Evolutionary conservation across 2,113 vertebrate species (phyloP).

Genomic region (Cyprinus carpio): DNA sequence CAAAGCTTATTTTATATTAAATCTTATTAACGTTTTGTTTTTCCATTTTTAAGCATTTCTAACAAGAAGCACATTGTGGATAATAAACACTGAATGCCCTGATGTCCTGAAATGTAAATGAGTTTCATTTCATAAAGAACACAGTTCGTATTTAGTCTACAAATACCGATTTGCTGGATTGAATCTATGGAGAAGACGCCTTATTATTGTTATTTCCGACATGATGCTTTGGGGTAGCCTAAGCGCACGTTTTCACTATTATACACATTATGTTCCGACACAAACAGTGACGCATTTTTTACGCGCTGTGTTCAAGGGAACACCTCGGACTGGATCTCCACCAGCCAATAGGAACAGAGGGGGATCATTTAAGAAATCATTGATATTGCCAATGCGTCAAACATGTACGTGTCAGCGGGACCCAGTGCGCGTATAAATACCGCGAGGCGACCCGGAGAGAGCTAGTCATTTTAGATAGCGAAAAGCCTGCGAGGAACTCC

Average conservation of each 20-base stretch:
- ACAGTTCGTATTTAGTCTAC: neutral
- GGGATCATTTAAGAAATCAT: conserved; percentile 78
- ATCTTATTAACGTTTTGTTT: no score
- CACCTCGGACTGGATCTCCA: conserved; percentile 58
- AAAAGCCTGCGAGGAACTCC: conserved; percentile 60
- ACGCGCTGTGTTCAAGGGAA: conserved; percentile 74
- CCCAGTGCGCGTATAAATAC: conserved; percentile 76
- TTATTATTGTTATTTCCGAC: neutral
- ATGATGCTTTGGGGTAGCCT: neutral
- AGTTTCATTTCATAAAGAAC: neutral
- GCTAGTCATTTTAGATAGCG: conserved; percentile 71
- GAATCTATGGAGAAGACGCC: neutral
- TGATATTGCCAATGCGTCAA: conserved; percentile 82
- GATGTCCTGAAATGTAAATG: no score
- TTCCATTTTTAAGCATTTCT: no score
- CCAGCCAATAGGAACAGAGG: conserved; percentile 72
- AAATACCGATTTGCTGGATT: neutral
- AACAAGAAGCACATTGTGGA: no score
- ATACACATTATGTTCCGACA: conserved; percentile 60
- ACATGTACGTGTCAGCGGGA: conserved; percentile 62
- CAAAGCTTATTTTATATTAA: no score
- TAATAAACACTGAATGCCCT: neutral
- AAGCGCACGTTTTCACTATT: neutral
- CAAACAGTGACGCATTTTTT: conserved; percentile 73
- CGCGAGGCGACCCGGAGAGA: conserved; percentile 65